phyloP scores from a whole-genome alignment of 1,140 invertebrate genomes.

The Oedothorax gibbosus region DNA sequence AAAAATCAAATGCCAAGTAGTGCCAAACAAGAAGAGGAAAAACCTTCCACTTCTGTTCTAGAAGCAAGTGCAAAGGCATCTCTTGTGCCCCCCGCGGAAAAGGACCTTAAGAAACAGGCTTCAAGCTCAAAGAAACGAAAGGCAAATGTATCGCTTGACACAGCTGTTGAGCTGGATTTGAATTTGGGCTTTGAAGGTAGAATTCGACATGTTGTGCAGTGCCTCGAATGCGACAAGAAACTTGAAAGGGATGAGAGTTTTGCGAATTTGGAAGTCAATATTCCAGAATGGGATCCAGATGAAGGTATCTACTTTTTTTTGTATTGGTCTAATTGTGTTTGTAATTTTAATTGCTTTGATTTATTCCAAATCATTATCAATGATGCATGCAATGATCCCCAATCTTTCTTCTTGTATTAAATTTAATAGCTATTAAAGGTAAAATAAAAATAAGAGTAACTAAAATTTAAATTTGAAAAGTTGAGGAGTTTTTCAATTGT shows the following conservation, averaged over 20 bases:
- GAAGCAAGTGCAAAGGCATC: background rate
- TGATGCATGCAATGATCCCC: too few species aligned
- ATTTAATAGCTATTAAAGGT: background rate
- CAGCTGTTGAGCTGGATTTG: slow-evolving; percentile 1
- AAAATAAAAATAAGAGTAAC: too few species aligned
- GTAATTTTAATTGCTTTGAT: background rate
- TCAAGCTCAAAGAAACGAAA: background rate
- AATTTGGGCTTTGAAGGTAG: slow-evolving; percentile 34
- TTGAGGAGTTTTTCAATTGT: too few species aligned
- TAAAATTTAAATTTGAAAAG: too few species aligned
- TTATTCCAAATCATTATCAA: background rate
- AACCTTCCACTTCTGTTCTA: background rate
- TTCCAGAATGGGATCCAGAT: slow-evolving; percentile 19
- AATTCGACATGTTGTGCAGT: slow-evolving; percentile 29
- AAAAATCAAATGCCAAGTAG: slow-evolving; percentile 24
- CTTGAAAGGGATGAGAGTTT: slow-evolving; percentile 30
- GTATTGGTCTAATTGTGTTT: background rate
- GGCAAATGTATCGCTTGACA: background rate
- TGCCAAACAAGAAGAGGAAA: background rate
- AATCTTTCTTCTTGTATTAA: too few species aligned
- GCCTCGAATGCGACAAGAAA: slow-evolving; percentile 31
- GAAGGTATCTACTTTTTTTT: slow-evolving; percentile 19
- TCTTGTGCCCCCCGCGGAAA: background rate
- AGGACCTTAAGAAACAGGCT: background rate
- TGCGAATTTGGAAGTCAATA: slow-evolving; percentile 29